Percentiles rank a stretch among this genome's conserved stretches.
Conservation (phyloP, 2,888 invertebrate genomes). For the Trissolcus brochymenae region DNA sequence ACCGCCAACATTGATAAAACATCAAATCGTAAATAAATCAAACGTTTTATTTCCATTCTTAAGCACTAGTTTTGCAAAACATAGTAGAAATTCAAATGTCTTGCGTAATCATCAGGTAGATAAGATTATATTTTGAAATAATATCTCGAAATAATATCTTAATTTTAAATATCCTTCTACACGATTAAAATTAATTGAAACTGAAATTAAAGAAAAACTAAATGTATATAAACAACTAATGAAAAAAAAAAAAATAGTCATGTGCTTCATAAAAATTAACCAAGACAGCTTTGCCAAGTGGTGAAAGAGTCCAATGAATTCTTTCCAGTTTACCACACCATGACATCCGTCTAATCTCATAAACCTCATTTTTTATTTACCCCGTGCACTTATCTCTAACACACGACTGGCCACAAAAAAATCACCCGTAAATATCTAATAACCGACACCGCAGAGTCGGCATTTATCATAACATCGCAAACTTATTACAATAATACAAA, state of each 20-base stretch:
- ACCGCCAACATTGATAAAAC: too few relatives aligned
- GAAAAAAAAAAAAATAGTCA: neutral
- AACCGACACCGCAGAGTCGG: slow-evolving; percentile 32
- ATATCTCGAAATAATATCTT: too few relatives aligned
- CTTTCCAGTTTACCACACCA: slow-evolving; percentile 28
- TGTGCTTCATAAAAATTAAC: slow-evolving; percentile 6
- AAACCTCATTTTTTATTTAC: slow-evolving; percentile 40
- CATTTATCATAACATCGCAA: slow-evolving; percentile 25
- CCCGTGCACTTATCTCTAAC: slow-evolving; percentile 24
- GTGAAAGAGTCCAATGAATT: slow-evolving; percentile 21
- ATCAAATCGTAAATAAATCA: too few relatives aligned
- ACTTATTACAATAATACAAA: slow-evolving; percentile 34
- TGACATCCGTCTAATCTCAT: slow-evolving; percentile 34
- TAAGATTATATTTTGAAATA: too few relatives aligned
- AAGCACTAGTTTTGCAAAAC: too few relatives aligned
- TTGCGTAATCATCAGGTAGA: too few relatives aligned
- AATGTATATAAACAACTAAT: too few relatives aligned
- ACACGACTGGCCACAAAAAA: slow-evolving; percentile 24
- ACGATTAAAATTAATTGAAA: too few relatives aligned
- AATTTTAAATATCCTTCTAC: too few relatives aligned
- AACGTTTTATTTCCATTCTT: too few relatives aligned
- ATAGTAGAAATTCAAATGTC: too few relatives aligned
- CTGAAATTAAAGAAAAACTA: too few relatives aligned
- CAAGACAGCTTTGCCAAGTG: slow-evolving; percentile 2
- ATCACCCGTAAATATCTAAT: slow-evolving; percentile 47